These are phyloP conservation scores for Sternarchorhynchus goeldii DNA, from an alignment of 2,797 vertebrate genomes.

Conservation along the genomic window DNA sequence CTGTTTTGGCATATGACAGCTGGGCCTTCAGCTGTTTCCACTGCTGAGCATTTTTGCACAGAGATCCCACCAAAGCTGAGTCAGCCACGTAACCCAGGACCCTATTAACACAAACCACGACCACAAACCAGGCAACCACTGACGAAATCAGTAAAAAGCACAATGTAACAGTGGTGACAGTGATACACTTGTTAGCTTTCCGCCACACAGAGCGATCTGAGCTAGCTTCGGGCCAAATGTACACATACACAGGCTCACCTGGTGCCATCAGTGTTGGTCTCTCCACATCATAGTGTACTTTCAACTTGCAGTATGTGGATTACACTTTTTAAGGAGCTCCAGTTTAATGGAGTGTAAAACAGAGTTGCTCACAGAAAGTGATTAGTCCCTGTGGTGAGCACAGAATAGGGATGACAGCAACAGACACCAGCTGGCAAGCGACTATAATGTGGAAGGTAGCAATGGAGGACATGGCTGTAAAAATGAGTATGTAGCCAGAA, in stretches of 20 bases:
- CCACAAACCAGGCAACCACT: not conserved
- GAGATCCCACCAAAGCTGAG: conserved; percentile 16
- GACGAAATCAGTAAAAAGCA: too few species aligned
- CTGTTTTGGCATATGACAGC: too few species aligned
- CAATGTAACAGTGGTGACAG: too few species aligned
- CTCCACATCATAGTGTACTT: too few species aligned
- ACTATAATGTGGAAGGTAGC: conserved; percentile 33
- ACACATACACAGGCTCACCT: too few species aligned
- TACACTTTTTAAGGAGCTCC: conserved; percentile 2
- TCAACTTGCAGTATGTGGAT: not conserved
- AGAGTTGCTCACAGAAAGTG: not conserved
- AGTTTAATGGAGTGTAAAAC: not conserved
- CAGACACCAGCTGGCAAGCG: conserved; percentile 25
- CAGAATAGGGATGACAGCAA: conserved; percentile 1
- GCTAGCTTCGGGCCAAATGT: too few species aligned
- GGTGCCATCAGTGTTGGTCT: too few species aligned
- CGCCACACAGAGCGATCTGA: too few species aligned
- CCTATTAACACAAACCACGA: not conserved
- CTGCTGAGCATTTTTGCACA: not conserved
- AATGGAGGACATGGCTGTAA: conserved; percentile 43
- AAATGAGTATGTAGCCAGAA: conserved; percentile 45
- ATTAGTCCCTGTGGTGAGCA: not conserved
- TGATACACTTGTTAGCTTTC: too few species aligned
- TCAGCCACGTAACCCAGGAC: not conserved
- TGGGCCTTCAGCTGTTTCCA: not conserved